phyloP scores from a whole-genome alignment of 2,113 vertebrate genomes.

The Dunckerocampus dactyliophorus region DNA sequence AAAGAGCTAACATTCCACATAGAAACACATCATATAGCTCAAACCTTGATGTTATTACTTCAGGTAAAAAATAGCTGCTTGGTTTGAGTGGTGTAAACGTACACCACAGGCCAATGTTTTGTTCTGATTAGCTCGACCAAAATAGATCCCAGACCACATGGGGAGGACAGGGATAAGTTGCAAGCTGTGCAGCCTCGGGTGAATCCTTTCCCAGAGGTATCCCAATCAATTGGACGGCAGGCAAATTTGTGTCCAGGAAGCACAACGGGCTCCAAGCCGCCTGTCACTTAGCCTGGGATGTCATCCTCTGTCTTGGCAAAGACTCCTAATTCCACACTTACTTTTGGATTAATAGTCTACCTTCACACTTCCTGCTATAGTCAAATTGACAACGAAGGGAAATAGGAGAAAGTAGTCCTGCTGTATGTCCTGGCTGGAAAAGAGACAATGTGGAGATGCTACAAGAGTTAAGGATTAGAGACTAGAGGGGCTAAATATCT shows the following conservation, averaged over 20 bases:
- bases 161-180: slow-evolving; percentile 41
- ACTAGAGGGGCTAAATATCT: slow-evolving; percentile 49
- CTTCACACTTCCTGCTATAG: slow-evolving; percentile 31
- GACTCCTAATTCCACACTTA: slow-evolving; percentile 39
- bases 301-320: slow-evolving; percentile 35
- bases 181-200: slow-evolving; percentile 21
- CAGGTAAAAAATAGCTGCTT: background rate
- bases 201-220: slow-evolving; percentile 49
- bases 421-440: slow-evolving; percentile 10
- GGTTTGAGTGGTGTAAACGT: slow-evolving; percentile 11
- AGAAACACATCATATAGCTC: background rate
- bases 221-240: slow-evolving; percentile 59
- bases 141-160: slow-evolving; percentile 22
- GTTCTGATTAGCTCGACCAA: slow-evolving; percentile 23
- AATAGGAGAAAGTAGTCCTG: slow-evolving; percentile 16
- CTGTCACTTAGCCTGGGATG: slow-evolving; percentile 31
- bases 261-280: slow-evolving; percentile 37
- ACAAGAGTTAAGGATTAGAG: slow-evolving; percentile 52
- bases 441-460: slow-evolving; percentile 32
- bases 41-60: background rate
- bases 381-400: slow-evolving; percentile 18
- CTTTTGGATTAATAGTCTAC: slow-evolving; percentile 18
- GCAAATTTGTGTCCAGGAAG: slow-evolving; percentile 51
- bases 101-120: slow-evolving; percentile 19
- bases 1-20: background rate